Conservation (phyloP, 2,113 vertebrate species). For the Muscicapa adusta region DNA sequence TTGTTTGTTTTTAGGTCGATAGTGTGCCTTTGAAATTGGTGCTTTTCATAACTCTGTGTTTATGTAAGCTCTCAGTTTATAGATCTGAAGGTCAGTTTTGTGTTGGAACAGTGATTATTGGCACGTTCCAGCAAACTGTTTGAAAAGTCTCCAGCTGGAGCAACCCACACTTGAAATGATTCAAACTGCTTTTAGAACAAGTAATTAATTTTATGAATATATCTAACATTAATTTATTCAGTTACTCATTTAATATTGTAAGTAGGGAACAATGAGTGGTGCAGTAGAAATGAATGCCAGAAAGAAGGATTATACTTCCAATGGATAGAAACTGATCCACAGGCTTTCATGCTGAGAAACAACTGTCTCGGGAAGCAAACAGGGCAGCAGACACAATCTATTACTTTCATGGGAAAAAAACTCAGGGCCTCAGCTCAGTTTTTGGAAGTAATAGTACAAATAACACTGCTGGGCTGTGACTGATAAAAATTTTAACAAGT, state of each 20-base stretch:
- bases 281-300: background rate
- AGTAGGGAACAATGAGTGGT: background rate
- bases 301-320: background rate
- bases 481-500: background rate
- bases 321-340: background rate
- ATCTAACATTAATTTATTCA: background rate
- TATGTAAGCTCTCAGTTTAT: slow-evolving; percentile 7
- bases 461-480: background rate
- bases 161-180: background rate
- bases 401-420: background rate
- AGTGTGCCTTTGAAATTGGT: slow-evolving; percentile 5
- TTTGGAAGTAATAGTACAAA: background rate
- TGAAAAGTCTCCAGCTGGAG: slow-evolving; percentile 10
- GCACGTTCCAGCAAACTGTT: background rate
- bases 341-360: background rate
- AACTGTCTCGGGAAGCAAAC: background rate
- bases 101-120: slow-evolving; percentile 9
- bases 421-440: background rate
- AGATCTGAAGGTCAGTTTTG: slow-evolving; percentile 15
- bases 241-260: background rate
- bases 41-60: background rate
- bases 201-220: background rate
- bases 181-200: background rate
- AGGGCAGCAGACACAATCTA: background rate
- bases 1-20: background rate